Evolutionary conservation across 2,113 vertebrate genomes (phyloP).

Genomic region (Empidonax alnorum): DNA sequence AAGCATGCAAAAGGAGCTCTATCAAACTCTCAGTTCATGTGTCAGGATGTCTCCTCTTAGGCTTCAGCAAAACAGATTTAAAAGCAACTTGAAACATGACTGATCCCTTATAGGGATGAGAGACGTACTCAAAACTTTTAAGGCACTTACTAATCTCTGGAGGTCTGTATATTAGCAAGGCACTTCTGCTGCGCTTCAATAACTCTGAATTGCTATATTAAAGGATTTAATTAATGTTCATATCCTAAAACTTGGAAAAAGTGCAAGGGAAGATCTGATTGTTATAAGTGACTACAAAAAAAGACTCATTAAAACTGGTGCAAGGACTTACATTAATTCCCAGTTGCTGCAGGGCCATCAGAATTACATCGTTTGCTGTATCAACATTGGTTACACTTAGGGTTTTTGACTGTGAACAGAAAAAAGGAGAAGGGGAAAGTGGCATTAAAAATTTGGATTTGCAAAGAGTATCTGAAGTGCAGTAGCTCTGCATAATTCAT

Average conservation of each 20-base stretch:
- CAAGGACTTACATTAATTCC: slow-evolving; percentile 85
- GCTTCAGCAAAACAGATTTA: background rate
- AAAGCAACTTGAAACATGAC: background rate
- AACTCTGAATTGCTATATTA: background rate
- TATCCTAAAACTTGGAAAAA: background rate
- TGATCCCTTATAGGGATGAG: background rate
- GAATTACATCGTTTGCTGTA: slow-evolving; percentile 88
- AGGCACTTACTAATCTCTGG: background rate
- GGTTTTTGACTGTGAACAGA: slow-evolving; percentile 87
- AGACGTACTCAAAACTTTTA: background rate
- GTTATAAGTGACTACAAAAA: background rate
- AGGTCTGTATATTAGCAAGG: background rate
- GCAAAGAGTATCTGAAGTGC: background rate
- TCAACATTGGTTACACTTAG: slow-evolving; percentile 87
- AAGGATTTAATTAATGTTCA: background rate
- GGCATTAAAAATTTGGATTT: slow-evolving; percentile 13
- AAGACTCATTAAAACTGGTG: slow-evolving; percentile 2
- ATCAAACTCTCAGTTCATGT: background rate
- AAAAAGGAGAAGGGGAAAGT: slow-evolving; percentile 17
- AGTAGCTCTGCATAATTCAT: background rate
- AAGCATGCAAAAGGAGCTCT: background rate
- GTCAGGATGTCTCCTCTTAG: background rate
- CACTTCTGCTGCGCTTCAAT: background rate
- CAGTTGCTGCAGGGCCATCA: slow-evolving; percentile 87
- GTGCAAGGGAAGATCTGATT: background rate